These are phyloP conservation scores for Apis mellifera DNA, from an alignment of 1,140 invertebrate species.

Conservation along the genomic window Amel_HAv3.1 CM009931.2:17376001-17376500, in stretches of 20 bases:
- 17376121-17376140: constrained; percentile 7
- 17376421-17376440: background rate
- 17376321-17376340: background rate
- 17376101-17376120: constrained; percentile 38
- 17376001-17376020: constrained; percentile 24
- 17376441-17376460: background rate
- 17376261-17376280: constrained; percentile 27
- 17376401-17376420: background rate
- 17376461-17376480: background rate
- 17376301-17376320: constrained; percentile 29
- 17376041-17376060: constrained; percentile 39
- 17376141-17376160: constrained; percentile 10
- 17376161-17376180: background rate
- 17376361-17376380: constrained; percentile 2
- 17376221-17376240: constrained; percentile 39
- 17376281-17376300: background rate
- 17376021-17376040: constrained; percentile 53
- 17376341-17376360: background rate
- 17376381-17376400: background rate
- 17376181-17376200: background rate
- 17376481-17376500: background rate
- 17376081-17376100: constrained; percentile 43
- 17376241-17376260: constrained; percentile 37
- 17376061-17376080: constrained; percentile 61
- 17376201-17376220: constrained; percentile 14